Evolutionary conservation across 2,888 invertebrate genomes (phyloP).

Genomic region (Notodonta dromedarius): DNA sequence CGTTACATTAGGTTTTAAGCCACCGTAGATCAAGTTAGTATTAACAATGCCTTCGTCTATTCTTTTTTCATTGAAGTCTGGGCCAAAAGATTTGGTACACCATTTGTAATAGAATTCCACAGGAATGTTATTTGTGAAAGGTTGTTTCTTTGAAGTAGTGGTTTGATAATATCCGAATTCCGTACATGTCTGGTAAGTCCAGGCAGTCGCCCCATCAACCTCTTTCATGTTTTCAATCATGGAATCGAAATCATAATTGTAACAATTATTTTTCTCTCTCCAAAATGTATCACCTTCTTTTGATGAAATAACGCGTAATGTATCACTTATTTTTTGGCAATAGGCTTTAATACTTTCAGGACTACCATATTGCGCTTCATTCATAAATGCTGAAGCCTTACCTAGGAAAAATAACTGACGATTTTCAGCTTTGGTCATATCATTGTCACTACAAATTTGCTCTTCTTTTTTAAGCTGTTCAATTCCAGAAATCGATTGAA

Average conservation of each 20-base stretch:
- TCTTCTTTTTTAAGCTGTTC: constrained; percentile 60
- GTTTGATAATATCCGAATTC: constrained; percentile 91
- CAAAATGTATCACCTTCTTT: constrained; percentile 44
- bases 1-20: constrained; percentile 72
- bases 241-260: constrained; percentile 58
- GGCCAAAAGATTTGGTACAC: constrained; percentile 72
- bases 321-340: constrained; percentile 46
- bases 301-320: constrained; percentile 29
- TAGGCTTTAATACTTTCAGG: constrained; percentile 49
- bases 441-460: constrained; percentile 60
- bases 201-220: constrained; percentile 61
- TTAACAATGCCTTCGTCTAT: constrained; percentile 63
- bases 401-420: constrained; percentile 64
- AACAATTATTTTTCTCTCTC: constrained; percentile 51
- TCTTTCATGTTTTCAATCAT: constrained; percentile 52
- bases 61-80: constrained; percentile 58
- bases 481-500: constrained; percentile 57
- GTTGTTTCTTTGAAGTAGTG: constrained; percentile 80
- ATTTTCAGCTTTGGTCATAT: constrained; percentile 61
- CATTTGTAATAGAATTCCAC: constrained; percentile 67
- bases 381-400: constrained; percentile 58
- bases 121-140: constrained; percentile 81
- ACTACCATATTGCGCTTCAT: constrained; percentile 62
- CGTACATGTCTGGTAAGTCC: constrained; percentile 90
- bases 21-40: constrained; percentile 80